Percentiles rank a stretch among this genome's conserved stretches.
Evolutionary conservation across 2,888 invertebrate genomes (phyloP).

Genomic region (Idaea biselata): DNA sequence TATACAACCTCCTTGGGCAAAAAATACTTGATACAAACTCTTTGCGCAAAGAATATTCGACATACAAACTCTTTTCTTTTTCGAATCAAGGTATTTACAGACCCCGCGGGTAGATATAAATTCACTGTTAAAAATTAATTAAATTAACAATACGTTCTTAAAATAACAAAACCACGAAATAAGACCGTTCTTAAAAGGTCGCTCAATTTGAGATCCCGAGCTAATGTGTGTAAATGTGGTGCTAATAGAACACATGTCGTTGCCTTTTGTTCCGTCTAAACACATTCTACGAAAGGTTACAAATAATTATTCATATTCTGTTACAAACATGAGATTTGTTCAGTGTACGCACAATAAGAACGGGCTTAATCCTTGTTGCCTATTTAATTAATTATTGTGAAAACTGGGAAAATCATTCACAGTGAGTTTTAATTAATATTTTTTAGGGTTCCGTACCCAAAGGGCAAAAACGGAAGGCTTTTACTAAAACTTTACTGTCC

Average conservation of each 20-base stretch:
- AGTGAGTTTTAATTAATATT: too few species aligned
- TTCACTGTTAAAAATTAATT: background rate
- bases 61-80: too few species aligned
- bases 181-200: background rate
- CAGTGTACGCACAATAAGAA: background rate
- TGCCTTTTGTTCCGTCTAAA: background rate
- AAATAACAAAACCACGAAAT: background rate
- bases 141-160: constrained; percentile 8
- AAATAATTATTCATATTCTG: background rate
- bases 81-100: too few species aligned
- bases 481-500: too few species aligned
- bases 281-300: background rate
- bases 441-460: too few species aligned
- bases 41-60: too few species aligned
- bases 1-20: too few species aligned
- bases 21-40: too few species aligned
- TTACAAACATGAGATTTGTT: background rate
- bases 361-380: too few species aligned
- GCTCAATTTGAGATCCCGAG: background rate
- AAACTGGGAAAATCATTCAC: background rate
- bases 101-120: too few species aligned
- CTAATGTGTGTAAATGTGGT: background rate
- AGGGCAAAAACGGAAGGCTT: too few species aligned
- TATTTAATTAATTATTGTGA: background rate
- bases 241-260: constrained; percentile 8